Evolutionary conservation across 2,888 invertebrate species (phyloP).

Genomic region (Coelinius sp.): DNA sequence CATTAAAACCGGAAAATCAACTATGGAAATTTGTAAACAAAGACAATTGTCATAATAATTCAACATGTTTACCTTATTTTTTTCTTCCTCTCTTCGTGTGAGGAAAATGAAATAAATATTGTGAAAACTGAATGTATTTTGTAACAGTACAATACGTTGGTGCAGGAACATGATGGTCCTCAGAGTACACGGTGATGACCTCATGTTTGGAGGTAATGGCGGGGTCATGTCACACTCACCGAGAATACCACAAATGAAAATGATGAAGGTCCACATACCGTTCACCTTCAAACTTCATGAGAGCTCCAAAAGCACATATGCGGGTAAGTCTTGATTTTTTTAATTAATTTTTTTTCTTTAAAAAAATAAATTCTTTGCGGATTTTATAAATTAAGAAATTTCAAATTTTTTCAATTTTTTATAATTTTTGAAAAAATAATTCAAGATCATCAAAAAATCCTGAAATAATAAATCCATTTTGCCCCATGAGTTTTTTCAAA

Average conservation of each 20-base stretch:
- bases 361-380: not conserved
- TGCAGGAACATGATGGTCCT: conserved; percentile 84
- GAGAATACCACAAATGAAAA: conserved; percentile 83
- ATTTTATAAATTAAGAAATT: too few relatives aligned
- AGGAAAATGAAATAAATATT: not conserved
- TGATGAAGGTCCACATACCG: conserved; percentile 88
- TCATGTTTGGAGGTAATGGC: conserved; percentile 74
- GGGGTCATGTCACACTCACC: conserved; percentile 73
- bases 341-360: not conserved
- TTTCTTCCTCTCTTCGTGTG: not conserved
- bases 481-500: too few relatives aligned
- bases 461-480: too few relatives aligned
- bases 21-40: not conserved
- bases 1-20: not conserved
- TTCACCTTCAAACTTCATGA: conserved; percentile 85
- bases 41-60: not conserved
- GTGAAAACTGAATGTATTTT: not conserved
- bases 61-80: not conserved
- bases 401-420: too few relatives aligned
- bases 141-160: conserved; percentile 36
- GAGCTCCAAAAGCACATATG: conserved; percentile 79
- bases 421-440: not conserved
- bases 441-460: too few relatives aligned
- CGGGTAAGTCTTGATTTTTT: conserved; percentile 73
- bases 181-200: conserved; percentile 80